Evolutionary conservation across 2,888 invertebrate species (phyloP), one percentile per base, ranked within the genome.

Genomic region (Synanthedon andrenaeformis): DNA sequence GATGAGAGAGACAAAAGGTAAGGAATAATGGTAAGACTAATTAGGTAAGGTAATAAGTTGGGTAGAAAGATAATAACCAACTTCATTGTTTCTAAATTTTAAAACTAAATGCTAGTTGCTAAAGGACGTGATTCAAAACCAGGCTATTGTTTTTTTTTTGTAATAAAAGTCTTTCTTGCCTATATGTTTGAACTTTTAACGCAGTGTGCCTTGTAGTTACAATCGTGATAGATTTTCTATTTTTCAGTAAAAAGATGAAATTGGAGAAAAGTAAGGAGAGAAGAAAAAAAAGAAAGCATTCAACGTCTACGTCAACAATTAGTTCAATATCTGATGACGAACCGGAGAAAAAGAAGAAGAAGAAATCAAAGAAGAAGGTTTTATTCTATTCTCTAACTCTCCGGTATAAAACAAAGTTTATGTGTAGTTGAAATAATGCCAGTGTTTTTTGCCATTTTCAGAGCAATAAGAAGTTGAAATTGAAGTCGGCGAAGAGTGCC

Each of bases 1-100:
- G 79, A 78, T 4, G 78, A 75, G 13, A 42, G 54, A 1, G 74
- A 72, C 0, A 82, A 80, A 56, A 70, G 62, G 82, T 83, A 48
- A 28, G 10, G 6, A 0, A 45, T 45, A 17, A 17, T 13, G n/a
- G 11, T 45, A 45, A 45, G 11, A 2, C 6, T n/a, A 11, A n/a
- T 45, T 1, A 6, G 45, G 4, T 45, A 11, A 45, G 10, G 45
- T 1, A 11, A n/a, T 49, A 23, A 19, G 19, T 19, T 19, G 19
- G 19, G 19, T 3, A 19, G 3, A 19, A 19, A 3, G 19, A 19
- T 19, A 19, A 19, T 19, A n/a, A 17, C 17, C 17, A 17, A 17
- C 17, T 17, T 17, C 17, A 17, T 17, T 17, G 17, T 17, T 17
- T 17, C 17, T 17, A 17, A 17, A 17, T 17, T 17, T 17, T 17